Base-by-base conservation (phyloP, 2,888 invertebrate species). In the Rotaria socialis region DNA sequence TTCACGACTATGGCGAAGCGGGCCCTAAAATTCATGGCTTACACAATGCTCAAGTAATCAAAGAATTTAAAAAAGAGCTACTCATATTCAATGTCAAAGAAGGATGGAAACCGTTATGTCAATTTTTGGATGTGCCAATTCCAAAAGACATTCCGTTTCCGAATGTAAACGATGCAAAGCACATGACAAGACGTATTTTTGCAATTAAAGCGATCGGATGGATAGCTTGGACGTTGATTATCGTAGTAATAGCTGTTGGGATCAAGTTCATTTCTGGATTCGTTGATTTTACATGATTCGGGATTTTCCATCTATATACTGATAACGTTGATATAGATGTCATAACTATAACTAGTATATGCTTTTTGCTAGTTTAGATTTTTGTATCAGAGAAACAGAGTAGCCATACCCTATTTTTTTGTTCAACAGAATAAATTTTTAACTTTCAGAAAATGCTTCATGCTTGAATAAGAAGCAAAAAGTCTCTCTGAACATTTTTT, bases 121-220 rank as follows among this genome's bases (percentile, higher is more conserved):
- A 55, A 60, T 85, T 85, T 84, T 60, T 8, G n/a, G n/a, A 60
- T 74, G 60, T 85, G 14, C 75, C 85, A 22, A 60, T 85, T 60
- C 85, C 85, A 41, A 24, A 60, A 24, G 58, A 85, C 24, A 41
- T 2, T 41, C 85, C 85, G n/a, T 85, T 41, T 56, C 58, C 85
- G 14, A 14, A 85, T 85, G 60, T 52, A 27, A 85, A 85, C 52
- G 52, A 27, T 10, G 2, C 24, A 2, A 84, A 52, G 10, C 27
- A 60, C 14, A 27, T 60, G 6, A 3, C 19, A 60, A 24, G 10
- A 6, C 24, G 4, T n/a, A 24, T 60, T n/a, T 27, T n/a, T n/a
- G 10, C 10, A 27, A 6, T 14, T 27, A 0, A 10, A 19, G 11
- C 14, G 7, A 14, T 60, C 10, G 60, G 24, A n/a, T n/a, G 6